Conservation (phyloP, 2,888 invertebrate species). For the Drosophila paranaensis region DNA sequence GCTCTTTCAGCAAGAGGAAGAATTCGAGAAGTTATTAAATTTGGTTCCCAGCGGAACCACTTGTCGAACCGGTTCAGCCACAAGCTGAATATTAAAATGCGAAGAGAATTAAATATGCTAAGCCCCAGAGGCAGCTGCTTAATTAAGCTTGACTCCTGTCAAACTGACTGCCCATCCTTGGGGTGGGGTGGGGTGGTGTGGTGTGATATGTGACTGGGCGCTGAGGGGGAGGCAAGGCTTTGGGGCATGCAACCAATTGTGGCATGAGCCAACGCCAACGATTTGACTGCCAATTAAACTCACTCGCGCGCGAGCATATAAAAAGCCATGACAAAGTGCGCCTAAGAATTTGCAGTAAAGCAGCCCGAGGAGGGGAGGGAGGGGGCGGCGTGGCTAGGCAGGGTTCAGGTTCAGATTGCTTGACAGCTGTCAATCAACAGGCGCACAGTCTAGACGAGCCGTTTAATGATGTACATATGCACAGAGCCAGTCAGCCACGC, state of each 20-base stretch:
- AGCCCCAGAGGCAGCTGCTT: slow-evolving; percentile 7
- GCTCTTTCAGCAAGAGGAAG: neutral
- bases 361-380: no score
- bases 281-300: slow-evolving; percentile 63
- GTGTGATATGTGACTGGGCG: no score
- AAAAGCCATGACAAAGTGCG: slow-evolving; percentile 54
- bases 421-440: slow-evolving; percentile 63
- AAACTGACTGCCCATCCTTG: slow-evolving; percentile 16
- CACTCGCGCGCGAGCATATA: slow-evolving; percentile 50
- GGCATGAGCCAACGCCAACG: slow-evolving; percentile 36
- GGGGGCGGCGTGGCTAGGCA: neutral
- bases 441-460: slow-evolving; percentile 61
- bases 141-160: slow-evolving; percentile 26
- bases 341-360: slow-evolving; percentile 25
- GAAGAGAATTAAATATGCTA: slow-evolving; percentile 10
- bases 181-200: no score
- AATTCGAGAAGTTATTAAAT: neutral
- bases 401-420: neutral
- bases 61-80: slow-evolving; percentile 6
- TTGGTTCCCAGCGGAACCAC: neutral
- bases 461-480: slow-evolving; percentile 67
- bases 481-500: slow-evolving; percentile 13
- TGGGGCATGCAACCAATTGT: slow-evolving; percentile 49
- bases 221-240: slow-evolving; percentile 37
- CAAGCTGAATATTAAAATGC: slow-evolving; percentile 1